Conservation (phyloP, 1,140 invertebrate species). For the Brachionus plicatilis region DNA sequence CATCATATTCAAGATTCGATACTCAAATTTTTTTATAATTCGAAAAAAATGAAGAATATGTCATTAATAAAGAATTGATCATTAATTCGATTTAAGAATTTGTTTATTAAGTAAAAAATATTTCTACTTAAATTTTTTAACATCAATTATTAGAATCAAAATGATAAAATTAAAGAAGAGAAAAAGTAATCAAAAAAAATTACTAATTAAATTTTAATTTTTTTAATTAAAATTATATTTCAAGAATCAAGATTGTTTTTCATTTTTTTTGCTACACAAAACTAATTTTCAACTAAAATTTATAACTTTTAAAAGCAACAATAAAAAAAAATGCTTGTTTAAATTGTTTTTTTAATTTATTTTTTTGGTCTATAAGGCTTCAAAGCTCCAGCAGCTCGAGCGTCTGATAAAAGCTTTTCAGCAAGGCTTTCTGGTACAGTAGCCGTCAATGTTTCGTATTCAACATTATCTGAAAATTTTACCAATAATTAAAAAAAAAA, state of each 20-base stretch:
- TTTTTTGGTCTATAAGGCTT: not conserved
- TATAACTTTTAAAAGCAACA: not conserved
- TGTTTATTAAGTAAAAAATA: too few relatives aligned
- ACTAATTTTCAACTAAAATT: not conserved
- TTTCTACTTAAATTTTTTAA: too few relatives aligned
- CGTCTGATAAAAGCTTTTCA: constrained; percentile 32
- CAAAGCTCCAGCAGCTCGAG: constrained; percentile 19
- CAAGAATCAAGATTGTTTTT: not conserved
- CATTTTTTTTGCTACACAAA: not conserved
- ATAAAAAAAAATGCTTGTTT: not conserved
- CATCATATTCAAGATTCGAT: too few relatives aligned
- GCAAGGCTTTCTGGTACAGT: constrained; percentile 18
- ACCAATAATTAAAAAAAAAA: not conserved
- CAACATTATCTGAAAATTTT: constrained; percentile 23
- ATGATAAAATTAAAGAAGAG: too few relatives aligned
- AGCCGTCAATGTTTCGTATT: constrained; percentile 28
- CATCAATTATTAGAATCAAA: too few relatives aligned
- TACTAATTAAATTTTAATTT: not conserved
- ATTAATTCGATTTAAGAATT: too few relatives aligned
- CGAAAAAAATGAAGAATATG: too few relatives aligned
- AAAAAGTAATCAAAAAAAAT: too few relatives aligned
- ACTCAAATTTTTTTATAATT: too few relatives aligned
- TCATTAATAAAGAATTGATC: too few relatives aligned
- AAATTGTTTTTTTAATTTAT: not conserved
- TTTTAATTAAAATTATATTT: not conserved